Base-by-base conservation (phyloP, 2,888 invertebrate species). In the Drosophila kanekoi region DNA sequence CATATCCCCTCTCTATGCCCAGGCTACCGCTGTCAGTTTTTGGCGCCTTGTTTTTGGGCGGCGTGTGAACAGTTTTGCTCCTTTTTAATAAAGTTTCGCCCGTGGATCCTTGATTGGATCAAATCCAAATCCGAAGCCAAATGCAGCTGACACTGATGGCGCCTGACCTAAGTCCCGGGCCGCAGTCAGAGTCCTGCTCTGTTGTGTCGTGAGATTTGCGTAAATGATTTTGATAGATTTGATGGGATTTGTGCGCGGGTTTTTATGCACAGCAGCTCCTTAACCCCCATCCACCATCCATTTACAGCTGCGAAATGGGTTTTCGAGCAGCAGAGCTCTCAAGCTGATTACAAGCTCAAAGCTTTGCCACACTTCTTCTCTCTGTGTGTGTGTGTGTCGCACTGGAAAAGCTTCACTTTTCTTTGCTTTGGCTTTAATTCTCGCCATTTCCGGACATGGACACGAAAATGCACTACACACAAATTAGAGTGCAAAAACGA, bases 201-300 rank as follows among this genome's bases (percentile, higher is more conserved):
- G 23, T 33, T 61, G 47, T 63, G 75, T 49, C 16, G 62, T 66
- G 80, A 68, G 86, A 83, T 83, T 86, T 83, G 81, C 79, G 74
- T 84, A 84, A 84, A 86, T 81, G 83, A 86, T 86, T 86, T 84
- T 84, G 83, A 84, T 84, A 83, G 83, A 81, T 83, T 83, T 83
- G 86, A 83, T 83, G 69, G 86, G 86, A 83, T 83, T 82, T 82
- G 44, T 66, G 71, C 66, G 62, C 60, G 64, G 54, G 56, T 62
- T 78, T 73, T 65, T 68, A 66, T 59, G 40, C 41, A 43, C 23
- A 40, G 40, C 16, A 37, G 28, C 28, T 28, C 28, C 28, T 28
- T 28, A 28, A 8, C 28, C 28, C 28, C 8, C 28, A 28, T 28
- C 2, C 23, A 9, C 45, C 45, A 41, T n/a, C 32, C 38, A 48